A percentile compares a stretch with the other conserved stretches of the same genome.
phyloP scores from a whole-genome alignment of 2,888 invertebrate species.

The Cheilosia vulpina region DNA sequence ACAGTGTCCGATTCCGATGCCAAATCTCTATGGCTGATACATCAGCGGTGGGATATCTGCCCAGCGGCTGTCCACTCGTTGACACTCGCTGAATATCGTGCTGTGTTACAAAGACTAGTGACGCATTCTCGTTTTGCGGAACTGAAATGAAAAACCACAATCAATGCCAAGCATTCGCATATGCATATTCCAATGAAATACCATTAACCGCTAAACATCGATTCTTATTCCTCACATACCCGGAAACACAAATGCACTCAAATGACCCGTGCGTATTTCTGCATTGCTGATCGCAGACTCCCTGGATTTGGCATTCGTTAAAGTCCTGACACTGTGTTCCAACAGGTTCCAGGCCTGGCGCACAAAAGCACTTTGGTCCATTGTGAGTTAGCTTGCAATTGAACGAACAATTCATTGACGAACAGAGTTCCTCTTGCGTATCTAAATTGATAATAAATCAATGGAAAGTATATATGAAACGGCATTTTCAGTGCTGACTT shows the following conservation, averaged over 20 bases:
- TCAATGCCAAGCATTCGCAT: slow-evolving; percentile 36
- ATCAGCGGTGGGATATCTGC: slow-evolving; percentile 77
- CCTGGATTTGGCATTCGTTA: slow-evolving; percentile 90
- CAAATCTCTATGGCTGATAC: slow-evolving; percentile 86
- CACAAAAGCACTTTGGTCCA: slow-evolving; percentile 91
- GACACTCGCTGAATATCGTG: slow-evolving; percentile 87
- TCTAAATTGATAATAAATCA: slow-evolving; percentile 75
- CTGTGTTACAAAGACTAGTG: slow-evolving; percentile 88
- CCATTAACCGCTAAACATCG: slow-evolving; percentile 89
- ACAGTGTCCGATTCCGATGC: slow-evolving; percentile 88
- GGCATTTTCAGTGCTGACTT: slow-evolving; percentile 60
- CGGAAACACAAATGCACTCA: slow-evolving; percentile 89
- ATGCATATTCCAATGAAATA: slow-evolving; percentile 81
- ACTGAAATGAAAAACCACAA: slow-evolving; percentile 84
- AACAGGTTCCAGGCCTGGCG: slow-evolving; percentile 86
- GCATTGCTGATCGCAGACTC: slow-evolving; percentile 90
- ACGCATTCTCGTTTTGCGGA: slow-evolving; percentile 86
- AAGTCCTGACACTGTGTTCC: slow-evolving; percentile 88
- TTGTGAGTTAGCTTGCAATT: slow-evolving; percentile 89
- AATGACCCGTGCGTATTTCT: slow-evolving; percentile 88
- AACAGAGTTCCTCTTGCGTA: slow-evolving; percentile 84
- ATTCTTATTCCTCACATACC: slow-evolving; percentile 86
- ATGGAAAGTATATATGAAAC: not conserved
- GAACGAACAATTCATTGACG: slow-evolving; percentile 85
- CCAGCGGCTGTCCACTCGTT: slow-evolving; percentile 84